Percentiles rank a stretch among this genome's conserved stretches.
Evolutionary conservation across 2,888 invertebrate genomes (phyloP).

Genomic region (Therioaphis trifolii): DNA sequence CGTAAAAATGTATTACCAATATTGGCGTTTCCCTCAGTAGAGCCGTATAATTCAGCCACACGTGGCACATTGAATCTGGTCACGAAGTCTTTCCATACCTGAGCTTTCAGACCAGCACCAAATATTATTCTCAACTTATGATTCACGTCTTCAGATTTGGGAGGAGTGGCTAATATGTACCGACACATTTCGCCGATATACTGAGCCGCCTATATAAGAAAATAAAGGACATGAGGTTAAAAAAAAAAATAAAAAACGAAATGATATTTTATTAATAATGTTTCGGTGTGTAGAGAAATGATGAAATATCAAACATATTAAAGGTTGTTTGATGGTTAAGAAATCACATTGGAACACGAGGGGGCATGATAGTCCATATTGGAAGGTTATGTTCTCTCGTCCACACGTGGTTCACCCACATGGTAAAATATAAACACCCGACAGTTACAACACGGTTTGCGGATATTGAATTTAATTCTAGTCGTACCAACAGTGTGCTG

Average conservation of each 20-base stretch:
- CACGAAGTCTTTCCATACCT: conserved; percentile 93
- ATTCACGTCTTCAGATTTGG: conserved; percentile 74
- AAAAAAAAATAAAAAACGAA: too few relatives aligned
- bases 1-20: conserved; percentile 77
- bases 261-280: too few relatives aligned
- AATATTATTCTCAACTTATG: conserved; percentile 86
- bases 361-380: too few relatives aligned
- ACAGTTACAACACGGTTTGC: too few relatives aligned
- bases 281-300: too few relatives aligned
- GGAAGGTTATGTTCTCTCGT: too few relatives aligned
- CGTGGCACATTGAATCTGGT: conserved; percentile 81
- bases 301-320: too few relatives aligned
- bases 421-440: too few relatives aligned
- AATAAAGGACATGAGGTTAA: too few relatives aligned
- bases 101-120: conserved; percentile 93
- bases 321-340: too few relatives aligned
- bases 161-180: conserved; percentile 81
- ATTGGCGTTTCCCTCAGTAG: conserved; percentile 98
- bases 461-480: not conserved
- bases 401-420: too few relatives aligned
- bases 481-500: not conserved
- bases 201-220: conserved; percentile 76
- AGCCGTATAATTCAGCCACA: conserved; percentile 95
- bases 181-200: conserved; percentile 93
- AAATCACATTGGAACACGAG: too few relatives aligned